phyloP scores from a whole-genome alignment of 2,888 invertebrate species.

The Cacoxenus indagator region DNA sequence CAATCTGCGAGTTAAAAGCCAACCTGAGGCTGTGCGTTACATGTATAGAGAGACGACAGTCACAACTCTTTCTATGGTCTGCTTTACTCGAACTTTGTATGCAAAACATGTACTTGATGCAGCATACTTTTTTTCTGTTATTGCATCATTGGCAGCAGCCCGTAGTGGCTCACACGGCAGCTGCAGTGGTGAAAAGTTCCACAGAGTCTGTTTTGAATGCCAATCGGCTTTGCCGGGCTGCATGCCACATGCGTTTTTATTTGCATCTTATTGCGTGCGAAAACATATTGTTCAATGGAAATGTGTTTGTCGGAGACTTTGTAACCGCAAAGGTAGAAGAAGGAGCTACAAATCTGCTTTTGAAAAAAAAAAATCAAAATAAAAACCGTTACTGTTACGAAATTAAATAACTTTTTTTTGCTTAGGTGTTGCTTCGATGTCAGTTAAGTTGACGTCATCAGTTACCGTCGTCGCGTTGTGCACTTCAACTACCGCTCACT shows the following conservation, averaged over 20 bases:
- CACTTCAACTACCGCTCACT: slow-evolving; percentile 24
- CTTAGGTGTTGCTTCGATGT: slow-evolving; percentile 35
- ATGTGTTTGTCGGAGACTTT: slow-evolving; percentile 27
- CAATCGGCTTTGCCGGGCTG: not conserved
- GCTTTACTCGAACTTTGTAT: slow-evolving; percentile 43
- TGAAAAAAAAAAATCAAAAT: slow-evolving; percentile 27
- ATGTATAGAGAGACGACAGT: not conserved
- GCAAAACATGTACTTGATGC: slow-evolving; percentile 47
- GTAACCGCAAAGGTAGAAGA: slow-evolving; percentile 12
- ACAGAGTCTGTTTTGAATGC: slow-evolving; percentile 9
- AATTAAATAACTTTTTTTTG: too few species aligned
- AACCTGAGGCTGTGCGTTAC: not conserved
- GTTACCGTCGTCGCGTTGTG: slow-evolving; percentile 29
- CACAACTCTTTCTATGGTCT: not conserved
- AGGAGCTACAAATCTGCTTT: slow-evolving; percentile 30
- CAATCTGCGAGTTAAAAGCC: not conserved
- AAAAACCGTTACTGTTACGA: too few species aligned
- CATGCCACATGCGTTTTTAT: not conserved
- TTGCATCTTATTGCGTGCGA: not conserved
- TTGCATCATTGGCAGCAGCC: slow-evolving; percentile 26
- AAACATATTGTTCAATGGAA: slow-evolving; percentile 18
- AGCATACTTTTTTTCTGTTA: slow-evolving; percentile 22
- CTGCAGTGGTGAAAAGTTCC: not conserved
- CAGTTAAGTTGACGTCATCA: slow-evolving; percentile 55
- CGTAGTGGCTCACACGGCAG: slow-evolving; percentile 2